A percentile compares a stretch with the other conserved stretches of the same genome.
Conservation (phyloP, 2,113 vertebrate species). For the Eulacestoma nigropectus region DNA sequence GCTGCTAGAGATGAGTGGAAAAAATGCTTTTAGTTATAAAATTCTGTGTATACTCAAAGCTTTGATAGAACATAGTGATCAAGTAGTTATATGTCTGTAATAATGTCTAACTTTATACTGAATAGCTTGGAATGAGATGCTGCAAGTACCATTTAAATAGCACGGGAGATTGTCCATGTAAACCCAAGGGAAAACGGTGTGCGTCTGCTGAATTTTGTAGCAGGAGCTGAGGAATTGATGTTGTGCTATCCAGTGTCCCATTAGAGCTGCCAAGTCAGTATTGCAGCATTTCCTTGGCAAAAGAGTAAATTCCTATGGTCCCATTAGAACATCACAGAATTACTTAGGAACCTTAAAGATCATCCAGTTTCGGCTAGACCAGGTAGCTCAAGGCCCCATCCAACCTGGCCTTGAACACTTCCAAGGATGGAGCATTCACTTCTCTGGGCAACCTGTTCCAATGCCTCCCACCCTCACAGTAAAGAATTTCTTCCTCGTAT, state of each 20-base stretch:
- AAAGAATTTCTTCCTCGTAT: background rate
- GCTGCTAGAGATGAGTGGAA: background rate
- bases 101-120: background rate
- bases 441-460: background rate
- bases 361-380: background rate
- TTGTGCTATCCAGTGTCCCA: background rate
- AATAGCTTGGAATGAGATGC: background rate
- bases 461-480: background rate
- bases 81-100: background rate
- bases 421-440: too few relatives aligned
- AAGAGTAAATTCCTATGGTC: background rate
- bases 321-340: background rate
- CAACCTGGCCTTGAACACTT: background rate
- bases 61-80: background rate
- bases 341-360: background rate
- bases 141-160: background rate
- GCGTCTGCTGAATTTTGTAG: background rate
- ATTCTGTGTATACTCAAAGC: background rate
- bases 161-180: background rate
- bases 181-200: background rate
- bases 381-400: background rate
- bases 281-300: background rate
- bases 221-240: background rate
- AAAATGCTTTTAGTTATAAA: background rate
- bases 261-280: background rate